Evolutionary conservation across 2,888 invertebrate species (phyloP).

Genomic region (Melinaea menophilus): DNA sequence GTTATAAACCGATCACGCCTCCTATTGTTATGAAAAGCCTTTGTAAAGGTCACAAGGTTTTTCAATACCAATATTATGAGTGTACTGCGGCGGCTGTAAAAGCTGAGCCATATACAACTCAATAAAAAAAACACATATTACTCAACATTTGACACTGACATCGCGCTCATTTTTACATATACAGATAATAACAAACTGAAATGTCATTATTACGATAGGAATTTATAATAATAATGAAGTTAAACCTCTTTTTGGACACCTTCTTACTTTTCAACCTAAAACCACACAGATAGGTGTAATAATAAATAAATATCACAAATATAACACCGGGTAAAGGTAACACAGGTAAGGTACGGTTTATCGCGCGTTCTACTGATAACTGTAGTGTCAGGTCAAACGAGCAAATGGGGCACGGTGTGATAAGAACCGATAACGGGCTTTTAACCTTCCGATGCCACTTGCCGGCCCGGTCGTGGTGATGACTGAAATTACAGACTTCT

Average conservation of each 20-base stretch:
- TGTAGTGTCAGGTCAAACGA: slow-evolving; percentile 77
- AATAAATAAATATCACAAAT: slow-evolving; percentile 16
- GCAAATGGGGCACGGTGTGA: slow-evolving; percentile 72
- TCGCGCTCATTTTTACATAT: too few relatives aligned
- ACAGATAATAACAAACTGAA: too few relatives aligned
- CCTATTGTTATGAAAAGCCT: slow-evolving; percentile 28
- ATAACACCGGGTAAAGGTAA: slow-evolving; percentile 51
- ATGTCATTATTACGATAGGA: too few relatives aligned
- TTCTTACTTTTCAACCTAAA: background rate
- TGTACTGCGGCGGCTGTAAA: too few relatives aligned
- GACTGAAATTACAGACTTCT: slow-evolving; percentile 39
- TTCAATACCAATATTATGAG: background rate
- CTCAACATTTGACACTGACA: too few relatives aligned
- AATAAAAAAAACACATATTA: too few relatives aligned
- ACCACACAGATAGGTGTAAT: slow-evolving; percentile 6
- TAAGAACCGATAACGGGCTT: slow-evolving; percentile 73
- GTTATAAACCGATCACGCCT: slow-evolving; percentile 27
- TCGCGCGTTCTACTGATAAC: slow-evolving; percentile 73
- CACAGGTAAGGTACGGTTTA: slow-evolving; percentile 70
- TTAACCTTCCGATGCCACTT: slow-evolving; percentile 71
- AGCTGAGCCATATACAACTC: too few relatives aligned
- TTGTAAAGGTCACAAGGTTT: slow-evolving; percentile 14
- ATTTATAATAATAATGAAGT: too few relatives aligned
- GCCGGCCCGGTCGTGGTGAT: slow-evolving; percentile 33
- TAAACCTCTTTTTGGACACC: too few relatives aligned